Base-by-base conservation (phyloP, 2,113 vertebrate genomes). In the Thamnophis sirtalis region DNA sequence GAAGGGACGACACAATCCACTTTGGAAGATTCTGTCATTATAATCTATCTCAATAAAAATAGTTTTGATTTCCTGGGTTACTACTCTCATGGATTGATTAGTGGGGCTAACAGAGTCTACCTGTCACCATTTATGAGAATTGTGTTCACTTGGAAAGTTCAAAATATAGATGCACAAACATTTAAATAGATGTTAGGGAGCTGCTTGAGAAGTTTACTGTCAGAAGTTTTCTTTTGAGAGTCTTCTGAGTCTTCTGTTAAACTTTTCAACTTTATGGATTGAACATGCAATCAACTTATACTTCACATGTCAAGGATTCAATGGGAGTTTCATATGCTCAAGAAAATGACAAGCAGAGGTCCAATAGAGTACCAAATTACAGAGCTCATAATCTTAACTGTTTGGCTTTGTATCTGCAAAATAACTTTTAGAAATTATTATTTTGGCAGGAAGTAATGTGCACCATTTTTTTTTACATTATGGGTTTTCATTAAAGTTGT, bases 281-380 rank as follows among this genome's bases (percentile, higher is more conserved):
- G 73, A 21, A 26, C n/a, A 1, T 33, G 63, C 53, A 91, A 84
- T 48, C 33, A 5, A 48, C 21, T 87, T 19, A 6, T 9, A 88
- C n/a, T 86, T 43, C 4, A 73, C 90, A 6, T 48, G 13, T 1
- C 43, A n/a, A 87, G 68, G 51, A 17, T 7, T 48, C 87, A 51
- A 11, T 38, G 63, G 0, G 48, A 19, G 56, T 9, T 58, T 58
- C 88, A 22, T 4, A 0, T 9, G 0, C 0, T 0, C 0, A 19
- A 43, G 38, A 48, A 0, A 88, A 11, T 87, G 33, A 56, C 84
- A 33, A 0, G 0, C 11, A 88, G 6, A 53, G 0, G 2, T 0
- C 1, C 8, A 21, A 49, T 5, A 49, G 80, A 13, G 38, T 1
- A 1, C 0, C 2, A 43, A 0, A 19, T 68, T 48, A 21, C 9